phyloP scores from a whole-genome alignment of 64 coral and sea anemone species.

The Stichodactyla mertensii region DNA sequence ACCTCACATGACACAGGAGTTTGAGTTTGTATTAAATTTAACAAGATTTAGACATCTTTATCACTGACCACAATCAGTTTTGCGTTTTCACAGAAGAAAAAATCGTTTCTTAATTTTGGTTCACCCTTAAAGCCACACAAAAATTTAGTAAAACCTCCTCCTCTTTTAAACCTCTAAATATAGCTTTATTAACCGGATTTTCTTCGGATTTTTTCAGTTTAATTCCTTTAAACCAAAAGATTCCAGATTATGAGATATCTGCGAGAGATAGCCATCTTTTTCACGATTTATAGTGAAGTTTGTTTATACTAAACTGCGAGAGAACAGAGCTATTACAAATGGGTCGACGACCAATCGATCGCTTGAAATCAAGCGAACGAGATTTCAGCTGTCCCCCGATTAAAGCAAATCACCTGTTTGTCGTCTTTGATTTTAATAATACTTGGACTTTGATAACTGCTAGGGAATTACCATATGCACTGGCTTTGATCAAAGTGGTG shows the following conservation, averaged over 20 bases:
- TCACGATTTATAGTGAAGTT: neutral
- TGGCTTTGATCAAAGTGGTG: neutral
- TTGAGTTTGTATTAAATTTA: neutral
- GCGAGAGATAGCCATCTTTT: neutral
- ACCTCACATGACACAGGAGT: neutral
- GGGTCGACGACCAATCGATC: neutral
- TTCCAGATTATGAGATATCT: neutral
- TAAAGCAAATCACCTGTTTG: constrained; percentile 16
- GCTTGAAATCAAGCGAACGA: constrained; percentile 8
- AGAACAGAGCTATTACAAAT: neutral
- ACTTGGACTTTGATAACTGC: constrained; percentile 7
- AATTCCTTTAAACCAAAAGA: constrained; percentile 3
- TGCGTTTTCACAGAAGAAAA: neutral
- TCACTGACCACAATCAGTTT: constrained; percentile 12
- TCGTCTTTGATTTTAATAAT: constrained; percentile 24
- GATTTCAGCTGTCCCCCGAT: neutral
- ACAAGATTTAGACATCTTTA: neutral
- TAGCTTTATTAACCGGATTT: neutral
- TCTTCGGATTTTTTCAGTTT: neutral
- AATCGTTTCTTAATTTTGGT: constrained; percentile 1
- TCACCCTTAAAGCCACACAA: neutral
- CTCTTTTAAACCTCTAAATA: constrained; percentile 6
- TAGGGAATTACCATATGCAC: constrained; percentile 3
- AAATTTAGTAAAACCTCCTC: neutral
- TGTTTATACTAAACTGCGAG: constrained; percentile 9